phyloP scores from a whole-genome alignment of 2,113 vertebrate species.

The Neopipo cinnamomea region DNA sequence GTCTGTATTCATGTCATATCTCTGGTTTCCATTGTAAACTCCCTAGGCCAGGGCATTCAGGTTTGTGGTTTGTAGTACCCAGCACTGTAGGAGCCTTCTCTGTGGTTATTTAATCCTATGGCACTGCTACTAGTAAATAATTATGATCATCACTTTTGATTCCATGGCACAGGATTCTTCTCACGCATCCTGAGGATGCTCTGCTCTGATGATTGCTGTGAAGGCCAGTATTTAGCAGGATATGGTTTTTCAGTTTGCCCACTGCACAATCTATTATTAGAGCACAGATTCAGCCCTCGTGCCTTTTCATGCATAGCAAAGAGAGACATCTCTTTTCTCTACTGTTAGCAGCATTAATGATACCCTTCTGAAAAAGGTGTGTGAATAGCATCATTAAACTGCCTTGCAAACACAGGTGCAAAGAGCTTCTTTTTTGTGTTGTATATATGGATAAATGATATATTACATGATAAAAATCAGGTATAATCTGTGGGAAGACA shows the following conservation, averaged over 20 bases:
- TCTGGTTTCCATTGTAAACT: background rate
- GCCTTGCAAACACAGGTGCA: background rate
- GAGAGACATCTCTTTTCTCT: background rate
- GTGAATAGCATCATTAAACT: background rate
- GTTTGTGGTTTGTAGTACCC: background rate
- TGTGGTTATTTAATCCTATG: background rate
- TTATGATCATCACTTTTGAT: background rate
- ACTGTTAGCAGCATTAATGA: conserved; percentile 25
- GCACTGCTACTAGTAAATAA: background rate
- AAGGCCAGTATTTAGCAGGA: conserved; percentile 5
- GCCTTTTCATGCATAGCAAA: conserved; percentile 9
- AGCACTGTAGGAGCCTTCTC: background rate
- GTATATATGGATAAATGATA: background rate
- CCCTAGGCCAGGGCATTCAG: accelerated
- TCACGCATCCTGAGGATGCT: background rate
- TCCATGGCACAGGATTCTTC: background rate
- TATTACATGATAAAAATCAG: background rate
- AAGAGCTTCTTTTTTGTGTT: background rate
- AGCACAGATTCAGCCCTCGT: background rate
- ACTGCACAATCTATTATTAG: background rate
- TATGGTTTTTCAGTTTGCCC: conserved; percentile 6
- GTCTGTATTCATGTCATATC: background rate
- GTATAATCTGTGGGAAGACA: background rate
- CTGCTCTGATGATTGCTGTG: background rate
- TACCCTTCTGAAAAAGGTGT: conserved; percentile 1